A percentile compares a stretch with the other conserved stretches of the same genome.
Conservation (phyloP, 1,140 invertebrate genomes). For the Conopomorpha cramerella region DNA sequence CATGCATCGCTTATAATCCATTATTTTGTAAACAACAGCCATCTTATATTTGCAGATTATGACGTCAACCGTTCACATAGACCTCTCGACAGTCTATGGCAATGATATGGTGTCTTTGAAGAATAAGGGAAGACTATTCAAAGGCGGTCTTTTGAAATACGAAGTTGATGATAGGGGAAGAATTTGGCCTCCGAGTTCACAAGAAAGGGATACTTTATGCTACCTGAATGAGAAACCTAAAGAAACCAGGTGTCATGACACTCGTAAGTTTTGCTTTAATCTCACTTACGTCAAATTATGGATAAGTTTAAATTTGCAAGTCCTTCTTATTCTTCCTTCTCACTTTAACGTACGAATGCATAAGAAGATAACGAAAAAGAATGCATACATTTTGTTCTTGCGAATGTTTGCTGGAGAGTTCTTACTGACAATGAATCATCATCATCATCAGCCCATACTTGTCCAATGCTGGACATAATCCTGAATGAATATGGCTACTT, state of each 20-base stretch:
- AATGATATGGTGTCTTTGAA: conserved; percentile 11
- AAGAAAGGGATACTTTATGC: conserved; percentile 14
- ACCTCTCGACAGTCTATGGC: conserved; percentile 26
- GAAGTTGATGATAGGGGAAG: conserved; percentile 22
- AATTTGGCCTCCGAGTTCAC: conserved; percentile 24
- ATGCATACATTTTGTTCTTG: too few species aligned
- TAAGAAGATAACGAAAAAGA: too few species aligned
- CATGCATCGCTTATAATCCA: too few species aligned
- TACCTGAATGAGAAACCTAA: conserved; percentile 20
- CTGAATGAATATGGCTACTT: too few species aligned
- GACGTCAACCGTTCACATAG: conserved; percentile 21
- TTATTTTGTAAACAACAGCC: too few species aligned
- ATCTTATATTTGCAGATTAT: conserved; percentile 13
- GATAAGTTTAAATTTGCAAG: too few species aligned
- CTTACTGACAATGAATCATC: too few species aligned
- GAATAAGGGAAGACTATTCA: conserved; percentile 18
- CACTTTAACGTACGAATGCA: too few species aligned
- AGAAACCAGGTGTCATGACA: conserved; percentile 32
- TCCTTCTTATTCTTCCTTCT: too few species aligned
- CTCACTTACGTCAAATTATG: background rate
- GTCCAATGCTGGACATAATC: too few species aligned
- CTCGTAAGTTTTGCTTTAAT: conserved; percentile 15
- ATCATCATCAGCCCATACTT: too few species aligned
- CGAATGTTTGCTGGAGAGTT: too few species aligned
- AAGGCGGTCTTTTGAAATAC: conserved; percentile 28